phyloP scores from a whole-genome alignment of 2,113 vertebrate species.

The Ciconia maguari region DNA sequence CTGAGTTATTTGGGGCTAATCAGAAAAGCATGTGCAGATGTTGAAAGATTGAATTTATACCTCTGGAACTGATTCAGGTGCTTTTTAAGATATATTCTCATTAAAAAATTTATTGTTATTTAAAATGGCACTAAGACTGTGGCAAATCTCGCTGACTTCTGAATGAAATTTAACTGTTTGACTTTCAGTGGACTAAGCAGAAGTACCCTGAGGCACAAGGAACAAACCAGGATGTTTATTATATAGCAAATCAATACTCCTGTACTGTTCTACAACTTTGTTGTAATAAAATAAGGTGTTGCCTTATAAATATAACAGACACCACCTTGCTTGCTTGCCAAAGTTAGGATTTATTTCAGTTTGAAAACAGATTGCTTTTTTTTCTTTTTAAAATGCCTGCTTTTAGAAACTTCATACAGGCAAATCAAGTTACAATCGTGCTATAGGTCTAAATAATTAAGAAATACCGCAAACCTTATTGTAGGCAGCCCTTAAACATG shows the following conservation, averaged over 20 bases:
- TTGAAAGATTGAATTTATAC: conserved; percentile 48
- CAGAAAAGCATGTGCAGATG: conserved; percentile 61
- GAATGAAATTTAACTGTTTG: not conserved
- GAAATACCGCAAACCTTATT: not conserved
- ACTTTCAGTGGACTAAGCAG: not conserved
- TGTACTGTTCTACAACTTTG: not conserved
- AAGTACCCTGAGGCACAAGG: not conserved
- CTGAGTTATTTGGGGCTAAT: conserved; percentile 66
- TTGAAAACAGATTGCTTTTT: not conserved
- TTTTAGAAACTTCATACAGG: not conserved
- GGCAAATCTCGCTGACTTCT: conserved; percentile 22
- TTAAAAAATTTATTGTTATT: not conserved
- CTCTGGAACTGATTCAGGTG: not conserved
- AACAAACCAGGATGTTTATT: not conserved
- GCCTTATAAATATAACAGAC: not conserved
- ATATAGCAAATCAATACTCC: not conserved
- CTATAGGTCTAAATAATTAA: not conserved
- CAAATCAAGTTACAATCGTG: not conserved
- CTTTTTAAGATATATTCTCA: not conserved
- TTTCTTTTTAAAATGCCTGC: not conserved
- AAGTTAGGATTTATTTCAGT: not conserved
- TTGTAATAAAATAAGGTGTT: conserved; percentile 22
- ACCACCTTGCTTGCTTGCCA: not conserved
- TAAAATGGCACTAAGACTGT: not conserved
- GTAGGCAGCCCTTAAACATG: not conserved